Evolutionary conservation across 2,888 invertebrate species (phyloP), one percentile per base, ranked within the genome.

Genomic region (Macrosiphum euphorbiae): DNA sequence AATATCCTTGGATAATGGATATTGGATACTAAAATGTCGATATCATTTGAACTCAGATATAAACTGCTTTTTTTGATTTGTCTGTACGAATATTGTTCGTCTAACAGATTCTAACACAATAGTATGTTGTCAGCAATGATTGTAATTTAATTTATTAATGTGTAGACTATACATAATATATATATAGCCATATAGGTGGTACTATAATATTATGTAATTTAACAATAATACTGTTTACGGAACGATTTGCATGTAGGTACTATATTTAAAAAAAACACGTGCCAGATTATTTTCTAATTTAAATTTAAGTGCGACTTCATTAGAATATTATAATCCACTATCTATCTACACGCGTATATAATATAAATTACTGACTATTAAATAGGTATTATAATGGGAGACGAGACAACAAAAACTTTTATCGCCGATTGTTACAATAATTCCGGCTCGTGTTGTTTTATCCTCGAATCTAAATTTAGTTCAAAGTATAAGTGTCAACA

Each of bases 401-500:
- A 78, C 67, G 78, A 78, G 78, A 78, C 7, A 35, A 35, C 20
- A 67, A 67, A 35, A 26, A 78, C 35, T 20, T 78, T 78, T 78
- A 78, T 78, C 35, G 20, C 35, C 78, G 20, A 78, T 78, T 35
- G 35, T 78, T 78, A 78, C 78, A 78, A 78, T 78, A 78, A 78
- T 78, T 78, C 35, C 11, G 52, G 35, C 20, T 78, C 35, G 8
- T 78, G 78, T 78, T 78, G 35, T 44, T 44, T 89, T 89, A 89
- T 89, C 26, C 16, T 67, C 26, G 44, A 67, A 47, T 90, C 47
- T 61, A 90, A 90, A 90, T 90, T n/a, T 67, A 90, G 61, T 61
- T 47, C 61, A n/a, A 44, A 90, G 58, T 41, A 13, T 16, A 28
- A 35, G 16, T 67, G 52, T 35, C 35, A 52, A 88, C 52, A 52